Conservation (phyloP, 2,113 vertebrate species). For the Orientallactaga bullata region DNA sequence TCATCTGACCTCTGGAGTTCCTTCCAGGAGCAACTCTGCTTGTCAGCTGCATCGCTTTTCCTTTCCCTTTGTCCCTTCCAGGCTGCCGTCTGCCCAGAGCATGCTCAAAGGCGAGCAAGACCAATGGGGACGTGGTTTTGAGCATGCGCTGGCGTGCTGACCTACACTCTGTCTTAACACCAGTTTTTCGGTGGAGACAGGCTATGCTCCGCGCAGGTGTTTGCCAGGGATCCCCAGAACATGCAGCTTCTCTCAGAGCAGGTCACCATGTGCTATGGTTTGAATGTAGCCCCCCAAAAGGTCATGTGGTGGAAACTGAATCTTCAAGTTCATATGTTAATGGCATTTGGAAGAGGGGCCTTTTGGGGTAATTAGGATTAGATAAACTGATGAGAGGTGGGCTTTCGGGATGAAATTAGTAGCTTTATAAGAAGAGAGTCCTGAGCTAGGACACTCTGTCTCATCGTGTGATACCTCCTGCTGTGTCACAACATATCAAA, state of each 20-base stretch:
- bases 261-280: not conserved
- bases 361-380: not conserved
- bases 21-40: not conserved
- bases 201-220: not conserved
- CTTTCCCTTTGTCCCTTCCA: not conserved
- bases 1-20: not conserved
- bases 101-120: not conserved
- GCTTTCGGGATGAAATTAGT: not conserved
- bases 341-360: not conserved
- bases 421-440: not conserved
- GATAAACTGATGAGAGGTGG: not conserved
- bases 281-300: not conserved
- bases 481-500: not conserved
- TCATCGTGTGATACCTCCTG: not conserved
- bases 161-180: not conserved
- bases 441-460: not conserved
- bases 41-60: not conserved
- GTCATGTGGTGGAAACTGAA: not conserved
- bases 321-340: not conserved
- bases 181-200: not conserved
- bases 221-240: not conserved
- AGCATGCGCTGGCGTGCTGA: not conserved
- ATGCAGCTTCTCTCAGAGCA: not conserved
- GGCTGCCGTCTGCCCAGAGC: conserved; percentile 64
- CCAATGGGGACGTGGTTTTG: conserved; percentile 54